phyloP scores from a whole-genome alignment of 2,888 invertebrate genomes.

The Andrena minutula region DNA sequence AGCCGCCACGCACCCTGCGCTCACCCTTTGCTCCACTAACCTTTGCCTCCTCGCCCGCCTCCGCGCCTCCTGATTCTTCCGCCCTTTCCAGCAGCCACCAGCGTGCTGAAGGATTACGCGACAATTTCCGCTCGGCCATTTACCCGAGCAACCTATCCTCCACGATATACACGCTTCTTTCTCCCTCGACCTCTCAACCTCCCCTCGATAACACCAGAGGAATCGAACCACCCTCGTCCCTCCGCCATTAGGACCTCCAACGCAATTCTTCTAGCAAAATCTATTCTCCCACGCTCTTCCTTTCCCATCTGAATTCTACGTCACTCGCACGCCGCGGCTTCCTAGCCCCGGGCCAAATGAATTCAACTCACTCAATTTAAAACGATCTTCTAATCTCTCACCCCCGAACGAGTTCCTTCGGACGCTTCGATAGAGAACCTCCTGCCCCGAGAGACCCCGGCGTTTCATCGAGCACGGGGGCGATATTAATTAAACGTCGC shows the following conservation, averaged over 20 bases:
- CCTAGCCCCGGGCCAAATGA: too few species aligned
- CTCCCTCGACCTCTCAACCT: slow-evolving; percentile 11
- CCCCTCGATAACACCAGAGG: slow-evolving; percentile 6
- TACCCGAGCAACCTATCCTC: slow-evolving; percentile 21
- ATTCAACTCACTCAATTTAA: too few species aligned
- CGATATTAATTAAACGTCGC: slow-evolving; percentile 27
- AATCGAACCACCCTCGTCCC: slow-evolving; percentile 1
- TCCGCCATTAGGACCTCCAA: neutral
- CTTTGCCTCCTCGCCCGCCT: neutral
- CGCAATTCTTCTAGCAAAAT: neutral
- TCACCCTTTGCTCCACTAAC: neutral
- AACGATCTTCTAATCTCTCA: too few species aligned
- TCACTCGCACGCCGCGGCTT: too few species aligned
- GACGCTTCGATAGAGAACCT: too few species aligned
- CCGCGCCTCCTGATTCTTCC: neutral
- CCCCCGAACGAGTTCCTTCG: too few species aligned
- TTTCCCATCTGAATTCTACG: too few species aligned
- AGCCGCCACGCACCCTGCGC: neutral
- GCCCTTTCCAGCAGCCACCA: neutral
- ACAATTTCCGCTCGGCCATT: slow-evolving; percentile 32
- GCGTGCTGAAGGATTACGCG: slow-evolving; percentile 23
- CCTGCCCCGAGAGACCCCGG: neutral
- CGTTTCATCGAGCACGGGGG: neutral
- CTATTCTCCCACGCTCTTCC: too few species aligned
- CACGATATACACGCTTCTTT: neutral